Conservation (phyloP, 2,113 vertebrate species). For the Ursus arctos region DNA sequence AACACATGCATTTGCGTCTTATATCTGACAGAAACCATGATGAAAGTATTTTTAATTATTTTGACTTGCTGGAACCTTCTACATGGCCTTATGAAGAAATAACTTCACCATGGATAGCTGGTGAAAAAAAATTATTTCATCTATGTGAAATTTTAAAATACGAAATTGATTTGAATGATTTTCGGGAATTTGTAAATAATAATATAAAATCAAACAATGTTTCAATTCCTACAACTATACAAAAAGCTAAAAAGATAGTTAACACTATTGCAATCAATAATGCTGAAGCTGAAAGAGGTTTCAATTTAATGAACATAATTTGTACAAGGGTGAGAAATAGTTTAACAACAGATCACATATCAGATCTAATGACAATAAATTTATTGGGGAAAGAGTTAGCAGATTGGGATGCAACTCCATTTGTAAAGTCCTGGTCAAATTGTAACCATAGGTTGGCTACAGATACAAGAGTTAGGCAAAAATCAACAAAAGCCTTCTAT, state of each 20-base stretch:
- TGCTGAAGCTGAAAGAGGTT: slow-evolving; percentile 48
- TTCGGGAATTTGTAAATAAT: slow-evolving; percentile 52
- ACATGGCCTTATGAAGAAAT: slow-evolving; percentile 64
- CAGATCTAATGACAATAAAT: slow-evolving; percentile 54
- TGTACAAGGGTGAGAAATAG: slow-evolving; percentile 55
- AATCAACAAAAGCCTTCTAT: not conserved
- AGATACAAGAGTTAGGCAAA: slow-evolving; percentile 29
- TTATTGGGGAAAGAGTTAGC: slow-evolving; percentile 59
- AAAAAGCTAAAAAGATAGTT: slow-evolving; percentile 59
- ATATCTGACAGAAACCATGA: slow-evolving; percentile 8
- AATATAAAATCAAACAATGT: slow-evolving; percentile 53
- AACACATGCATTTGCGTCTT: slow-evolving; percentile 58
- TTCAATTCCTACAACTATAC: slow-evolving; percentile 36
- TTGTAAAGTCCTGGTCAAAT: slow-evolving; percentile 66
- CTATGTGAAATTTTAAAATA: slow-evolving; percentile 65
- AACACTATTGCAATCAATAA: slow-evolving; percentile 32
- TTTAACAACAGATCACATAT: slow-evolving; percentile 52
- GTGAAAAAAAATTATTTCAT: slow-evolving; percentile 56
- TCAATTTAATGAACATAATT: slow-evolving; percentile 51
- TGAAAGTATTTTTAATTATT: slow-evolving; percentile 63
- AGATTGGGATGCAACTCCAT: slow-evolving; percentile 56
- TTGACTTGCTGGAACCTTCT: slow-evolving; percentile 64
- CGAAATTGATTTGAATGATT: slow-evolving; percentile 62
- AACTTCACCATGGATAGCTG: slow-evolving; percentile 51
- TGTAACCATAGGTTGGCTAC: slow-evolving; percentile 33